Conservation (phyloP, 2,888 invertebrate genomes). For the Plusia festucae region DNA sequence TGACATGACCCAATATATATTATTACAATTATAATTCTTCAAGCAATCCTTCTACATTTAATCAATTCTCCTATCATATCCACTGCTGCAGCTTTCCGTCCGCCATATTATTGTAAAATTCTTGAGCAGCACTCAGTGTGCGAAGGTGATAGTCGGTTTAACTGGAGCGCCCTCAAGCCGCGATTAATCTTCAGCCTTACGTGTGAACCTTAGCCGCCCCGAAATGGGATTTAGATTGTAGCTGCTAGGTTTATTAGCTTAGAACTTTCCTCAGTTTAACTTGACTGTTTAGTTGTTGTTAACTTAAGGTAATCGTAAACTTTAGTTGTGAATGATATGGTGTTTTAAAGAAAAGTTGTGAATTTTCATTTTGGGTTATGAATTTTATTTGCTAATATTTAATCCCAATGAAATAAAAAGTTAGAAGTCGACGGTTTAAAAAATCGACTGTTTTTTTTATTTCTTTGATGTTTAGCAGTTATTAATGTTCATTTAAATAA, state of each 20-base stretch:
- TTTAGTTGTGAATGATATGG: background rate
- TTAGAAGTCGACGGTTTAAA: too few species aligned
- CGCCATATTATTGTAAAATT: conserved; percentile 25
- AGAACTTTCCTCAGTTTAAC: conserved; percentile 30
- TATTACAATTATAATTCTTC: too few species aligned
- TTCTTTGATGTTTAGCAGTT: too few species aligned
- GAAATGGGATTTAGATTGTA: conserved; percentile 55
- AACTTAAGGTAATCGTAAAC: conserved; percentile 14
- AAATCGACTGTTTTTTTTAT: too few species aligned
- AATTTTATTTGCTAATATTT: too few species aligned
- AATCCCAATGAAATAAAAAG: too few species aligned
- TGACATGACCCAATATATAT: too few species aligned
- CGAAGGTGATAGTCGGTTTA: conserved; percentile 47
- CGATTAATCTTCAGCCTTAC: conserved; percentile 57
- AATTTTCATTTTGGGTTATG: too few species aligned
- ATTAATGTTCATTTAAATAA: too few species aligned
- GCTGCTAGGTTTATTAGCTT: conserved; percentile 49
- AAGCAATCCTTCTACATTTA: too few species aligned
- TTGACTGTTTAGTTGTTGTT: conserved; percentile 8
- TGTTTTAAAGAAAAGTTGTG: background rate
- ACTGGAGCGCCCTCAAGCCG: conserved; percentile 29
- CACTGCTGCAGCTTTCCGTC: background rate
- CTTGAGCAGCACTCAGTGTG: conserved; percentile 22
- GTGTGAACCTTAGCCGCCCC: conserved; percentile 47
- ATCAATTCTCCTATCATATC: too few species aligned